Conservation (phyloP, 2,888 invertebrate genomes). For the Cataglyphis cursor region DNA sequence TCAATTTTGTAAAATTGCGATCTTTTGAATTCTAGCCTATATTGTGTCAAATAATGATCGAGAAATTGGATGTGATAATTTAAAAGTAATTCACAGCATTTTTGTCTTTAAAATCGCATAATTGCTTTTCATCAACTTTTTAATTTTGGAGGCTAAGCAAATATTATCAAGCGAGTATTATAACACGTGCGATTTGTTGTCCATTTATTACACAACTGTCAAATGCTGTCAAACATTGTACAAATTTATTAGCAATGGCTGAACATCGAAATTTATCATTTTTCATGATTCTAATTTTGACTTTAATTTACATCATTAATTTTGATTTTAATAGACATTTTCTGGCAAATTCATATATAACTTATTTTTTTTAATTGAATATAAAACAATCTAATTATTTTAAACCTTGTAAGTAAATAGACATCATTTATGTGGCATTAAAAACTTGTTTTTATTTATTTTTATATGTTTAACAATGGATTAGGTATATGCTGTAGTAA, state of each 20-base stretch:
- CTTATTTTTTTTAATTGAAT: background rate
- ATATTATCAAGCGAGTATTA: background rate
- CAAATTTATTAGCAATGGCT: background rate
- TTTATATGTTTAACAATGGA: background rate
- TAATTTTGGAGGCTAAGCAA: background rate
- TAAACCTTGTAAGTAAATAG: background rate
- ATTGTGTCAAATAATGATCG: background rate
- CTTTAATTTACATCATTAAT: background rate
- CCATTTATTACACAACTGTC: background rate
- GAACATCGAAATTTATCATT: background rate
- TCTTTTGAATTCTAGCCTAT: conserved; percentile 16
- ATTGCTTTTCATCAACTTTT: background rate
- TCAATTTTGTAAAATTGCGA: background rate
- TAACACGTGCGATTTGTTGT: conserved; percentile 4
- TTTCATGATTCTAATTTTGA: background rate
- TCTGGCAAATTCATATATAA: background rate
- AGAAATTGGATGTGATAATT: background rate
- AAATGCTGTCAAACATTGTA: conserved; percentile 18
- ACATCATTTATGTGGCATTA: background rate
- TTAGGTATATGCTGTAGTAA: background rate
- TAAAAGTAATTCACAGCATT: background rate
- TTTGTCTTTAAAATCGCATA: background rate
- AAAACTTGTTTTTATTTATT: conserved; percentile 8
- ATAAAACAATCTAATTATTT: background rate
- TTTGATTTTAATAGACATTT: background rate